Percentiles rank a stretch among this genome's conserved stretches.
Conservation (phyloP, 2,113 vertebrate genomes). For the Caloenas nicobarica region DNA sequence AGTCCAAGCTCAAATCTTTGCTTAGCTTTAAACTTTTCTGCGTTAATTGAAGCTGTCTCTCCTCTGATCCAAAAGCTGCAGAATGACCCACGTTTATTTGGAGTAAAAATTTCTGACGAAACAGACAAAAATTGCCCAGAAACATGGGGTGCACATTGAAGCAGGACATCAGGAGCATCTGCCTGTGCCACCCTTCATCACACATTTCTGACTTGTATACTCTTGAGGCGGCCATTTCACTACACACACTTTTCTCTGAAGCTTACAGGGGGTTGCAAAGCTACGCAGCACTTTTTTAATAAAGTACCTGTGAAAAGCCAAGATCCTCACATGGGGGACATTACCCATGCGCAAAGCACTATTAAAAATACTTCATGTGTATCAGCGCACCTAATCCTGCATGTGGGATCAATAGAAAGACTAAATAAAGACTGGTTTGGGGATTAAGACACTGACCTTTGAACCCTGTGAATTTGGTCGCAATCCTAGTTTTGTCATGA, state of each 20-base stretch:
- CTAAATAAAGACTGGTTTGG: neutral
- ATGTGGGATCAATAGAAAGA: neutral
- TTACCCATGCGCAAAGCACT: neutral
- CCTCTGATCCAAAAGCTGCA: neutral
- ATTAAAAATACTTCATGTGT: neutral
- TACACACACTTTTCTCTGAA: neutral
- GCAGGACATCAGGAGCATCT: neutral
- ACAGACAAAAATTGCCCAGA: neutral
- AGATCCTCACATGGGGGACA: neutral
- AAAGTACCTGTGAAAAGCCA: neutral
- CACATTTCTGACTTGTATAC: fast-evolving
- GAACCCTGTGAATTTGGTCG: neutral
- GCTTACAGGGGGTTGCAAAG: neutral
- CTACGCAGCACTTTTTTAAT: neutral
- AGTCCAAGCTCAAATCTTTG: neutral
- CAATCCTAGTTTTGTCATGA: neutral
- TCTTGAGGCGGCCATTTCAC: fast-evolving
- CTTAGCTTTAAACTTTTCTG: neutral
- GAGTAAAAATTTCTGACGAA: neutral
- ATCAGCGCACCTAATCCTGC: neutral
- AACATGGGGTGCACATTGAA: neutral
- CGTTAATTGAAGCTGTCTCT: neutral
- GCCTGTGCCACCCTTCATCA: neutral
- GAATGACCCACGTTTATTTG: neutral
- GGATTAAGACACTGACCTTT: neutral